These are phyloP conservation scores for Camponotus fellah DNA, from an alignment of 2,888 invertebrate genomes.

Conservation along the genomic window DNA sequence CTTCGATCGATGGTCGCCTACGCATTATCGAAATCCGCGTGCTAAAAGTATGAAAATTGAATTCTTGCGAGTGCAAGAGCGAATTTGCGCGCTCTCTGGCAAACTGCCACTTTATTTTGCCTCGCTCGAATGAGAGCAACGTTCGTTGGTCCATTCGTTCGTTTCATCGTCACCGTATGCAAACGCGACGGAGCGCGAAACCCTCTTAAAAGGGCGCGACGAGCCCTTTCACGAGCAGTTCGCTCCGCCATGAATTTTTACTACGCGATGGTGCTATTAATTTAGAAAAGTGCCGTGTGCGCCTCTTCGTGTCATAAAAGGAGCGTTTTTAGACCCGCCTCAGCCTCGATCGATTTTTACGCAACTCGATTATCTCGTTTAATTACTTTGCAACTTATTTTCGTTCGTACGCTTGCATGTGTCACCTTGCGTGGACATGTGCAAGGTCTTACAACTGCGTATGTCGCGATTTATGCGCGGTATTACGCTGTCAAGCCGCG, in stretches of 20 bases:
- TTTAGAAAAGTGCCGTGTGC: background rate
- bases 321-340: background rate
- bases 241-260: constrained; percentile 39
- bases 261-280: constrained; percentile 18
- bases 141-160: constrained; percentile 40
- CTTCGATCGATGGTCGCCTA: background rate
- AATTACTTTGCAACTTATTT: constrained; percentile 13
- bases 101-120: constrained; percentile 45
- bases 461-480: constrained; percentile 20
- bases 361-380: background rate
- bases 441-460: background rate
- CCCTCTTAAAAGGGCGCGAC: constrained; percentile 35
- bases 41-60: constrained; percentile 45
- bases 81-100: constrained; percentile 35
- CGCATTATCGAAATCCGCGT: constrained; percentile 43
- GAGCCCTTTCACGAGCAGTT: constrained; percentile 20
- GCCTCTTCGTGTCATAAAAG: background rate
- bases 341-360: background rate
- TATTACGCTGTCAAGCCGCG: constrained; percentile 17
- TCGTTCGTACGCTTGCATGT: background rate
- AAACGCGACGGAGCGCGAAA: constrained; percentile 30
- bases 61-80: constrained; percentile 35
- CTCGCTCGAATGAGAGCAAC: constrained; percentile 25
- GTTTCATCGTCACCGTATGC: constrained; percentile 35
- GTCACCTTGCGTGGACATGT: background rate